Evolutionary conservation across 2,888 invertebrate genomes (phyloP).

Genomic region (Drosophila kuntzei): DNA sequence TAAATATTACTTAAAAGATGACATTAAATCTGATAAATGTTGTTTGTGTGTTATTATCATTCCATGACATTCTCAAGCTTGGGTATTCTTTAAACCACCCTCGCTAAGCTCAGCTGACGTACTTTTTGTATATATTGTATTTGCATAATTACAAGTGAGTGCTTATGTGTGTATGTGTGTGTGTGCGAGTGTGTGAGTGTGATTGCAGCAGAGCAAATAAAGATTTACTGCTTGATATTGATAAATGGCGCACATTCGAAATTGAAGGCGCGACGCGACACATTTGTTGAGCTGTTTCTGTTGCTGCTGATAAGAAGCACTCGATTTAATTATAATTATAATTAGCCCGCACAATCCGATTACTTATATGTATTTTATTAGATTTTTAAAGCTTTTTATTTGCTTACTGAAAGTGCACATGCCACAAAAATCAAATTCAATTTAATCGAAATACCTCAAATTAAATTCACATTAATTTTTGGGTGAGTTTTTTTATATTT

Average conservation of each 20-base stretch:
- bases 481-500: constrained; percentile 9
- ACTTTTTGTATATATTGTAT: neutral
- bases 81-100: constrained; percentile 6
- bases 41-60: neutral
- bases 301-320: constrained; percentile 47
- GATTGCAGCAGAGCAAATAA: constrained; percentile 29
- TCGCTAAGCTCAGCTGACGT: constrained; percentile 12
- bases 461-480: constrained; percentile 42
- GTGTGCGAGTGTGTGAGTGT: constrained; percentile 4
- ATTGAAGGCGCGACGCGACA: constrained; percentile 35
- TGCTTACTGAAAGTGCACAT: constrained; percentile 1
- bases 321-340: constrained; percentile 46
- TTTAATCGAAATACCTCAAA: constrained; percentile 25
- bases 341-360: constrained; percentile 33
- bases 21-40: constrained; percentile 1
- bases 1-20: neutral
- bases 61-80: neutral
- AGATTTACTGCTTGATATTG: constrained; percentile 54
- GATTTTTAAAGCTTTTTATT: constrained; percentile 9
- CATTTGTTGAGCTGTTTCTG: constrained; percentile 22
- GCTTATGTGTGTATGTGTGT: constrained; percentile 9
- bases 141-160: constrained; percentile 16
- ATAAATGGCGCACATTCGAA: constrained; percentile 40
- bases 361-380: constrained; percentile 26
- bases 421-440: constrained; percentile 18